Percentiles rank a stretch among this genome's conserved stretches.
These are phyloP conservation scores for Elmis aenea DNA, from an alignment of 2,888 invertebrate species.

Conservation along the genomic window DNA sequence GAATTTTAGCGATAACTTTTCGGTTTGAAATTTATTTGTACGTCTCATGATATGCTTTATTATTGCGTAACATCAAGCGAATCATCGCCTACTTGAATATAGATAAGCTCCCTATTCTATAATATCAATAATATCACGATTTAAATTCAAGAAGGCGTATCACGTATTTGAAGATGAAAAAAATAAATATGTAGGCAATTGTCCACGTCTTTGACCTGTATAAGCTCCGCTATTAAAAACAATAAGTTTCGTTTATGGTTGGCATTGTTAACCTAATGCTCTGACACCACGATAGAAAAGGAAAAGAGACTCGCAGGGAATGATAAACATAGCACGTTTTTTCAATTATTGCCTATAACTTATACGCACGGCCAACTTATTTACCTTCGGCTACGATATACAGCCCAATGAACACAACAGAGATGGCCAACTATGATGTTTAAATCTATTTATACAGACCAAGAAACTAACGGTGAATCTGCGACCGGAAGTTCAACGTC, in stretches of 20 bases:
- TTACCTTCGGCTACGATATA: neutral
- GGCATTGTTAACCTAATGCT: constrained; percentile 27
- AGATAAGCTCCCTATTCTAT: too few relatives aligned
- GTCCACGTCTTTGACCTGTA: constrained; percentile 20
- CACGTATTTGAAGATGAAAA: constrained; percentile 3
- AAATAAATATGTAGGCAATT: constrained; percentile 15
- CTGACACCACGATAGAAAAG: constrained; percentile 19
- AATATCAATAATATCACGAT: neutral
- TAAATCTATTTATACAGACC: constrained; percentile 14
- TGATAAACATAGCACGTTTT: constrained; percentile 18
- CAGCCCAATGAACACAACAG: constrained; percentile 1
- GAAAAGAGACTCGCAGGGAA: constrained; percentile 20
- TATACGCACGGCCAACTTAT: constrained; percentile 6
- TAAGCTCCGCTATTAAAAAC: constrained; percentile 15
- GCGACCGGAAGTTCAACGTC: constrained; percentile 45
- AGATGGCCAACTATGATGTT: constrained; percentile 14
- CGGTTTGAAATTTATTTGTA: too few relatives aligned
- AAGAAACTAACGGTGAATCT: constrained; percentile 39
- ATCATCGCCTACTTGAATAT: too few relatives aligned
- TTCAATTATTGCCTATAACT: constrained; percentile 10
- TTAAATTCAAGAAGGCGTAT: constrained; percentile 4
- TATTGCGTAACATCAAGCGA: too few relatives aligned
- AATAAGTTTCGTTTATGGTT: constrained; percentile 21
- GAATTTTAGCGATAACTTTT: too few relatives aligned
- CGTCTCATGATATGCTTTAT: too few relatives aligned